These are phyloP conservation scores for Otolemur garnettii DNA, from an alignment of 2,113 vertebrate genomes.

Conservation along the genomic window DNA sequence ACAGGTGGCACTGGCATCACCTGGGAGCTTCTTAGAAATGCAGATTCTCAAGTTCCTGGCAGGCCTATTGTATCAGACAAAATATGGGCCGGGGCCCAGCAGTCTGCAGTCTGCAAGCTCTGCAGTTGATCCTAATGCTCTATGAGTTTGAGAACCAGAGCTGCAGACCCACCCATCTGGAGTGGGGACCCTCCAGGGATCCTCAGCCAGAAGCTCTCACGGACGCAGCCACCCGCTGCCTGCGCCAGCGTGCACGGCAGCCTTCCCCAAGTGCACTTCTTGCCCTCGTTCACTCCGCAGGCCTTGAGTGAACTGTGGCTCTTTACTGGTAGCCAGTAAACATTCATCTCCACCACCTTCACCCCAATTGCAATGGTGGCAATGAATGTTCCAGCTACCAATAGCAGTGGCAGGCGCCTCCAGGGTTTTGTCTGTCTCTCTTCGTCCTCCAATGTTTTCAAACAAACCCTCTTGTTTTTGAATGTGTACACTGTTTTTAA, in stretches of 20 bases:
- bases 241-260: not conserved
- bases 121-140: not conserved
- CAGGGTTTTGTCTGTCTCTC: not conserved
- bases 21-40: not conserved
- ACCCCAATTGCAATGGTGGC: not conserved
- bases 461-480: not conserved
- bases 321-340: not conserved
- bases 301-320: not conserved
- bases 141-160: not conserved
- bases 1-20: not conserved
- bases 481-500: not conserved
- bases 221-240: not conserved
- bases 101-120: not conserved
- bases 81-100: not conserved
- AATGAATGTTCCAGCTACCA: not conserved
- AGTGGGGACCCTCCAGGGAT: not conserved
- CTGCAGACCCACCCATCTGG: not conserved
- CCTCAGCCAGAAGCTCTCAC: not conserved
- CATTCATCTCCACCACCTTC: not conserved
- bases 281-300: not conserved
- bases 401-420: not conserved
- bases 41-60: not conserved
- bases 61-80: not conserved
- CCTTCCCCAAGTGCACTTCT: not conserved
- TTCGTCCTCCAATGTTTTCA: not conserved